Conservation (phyloP, 2,888 invertebrate genomes). For the Cacoxenus indagator region DNA sequence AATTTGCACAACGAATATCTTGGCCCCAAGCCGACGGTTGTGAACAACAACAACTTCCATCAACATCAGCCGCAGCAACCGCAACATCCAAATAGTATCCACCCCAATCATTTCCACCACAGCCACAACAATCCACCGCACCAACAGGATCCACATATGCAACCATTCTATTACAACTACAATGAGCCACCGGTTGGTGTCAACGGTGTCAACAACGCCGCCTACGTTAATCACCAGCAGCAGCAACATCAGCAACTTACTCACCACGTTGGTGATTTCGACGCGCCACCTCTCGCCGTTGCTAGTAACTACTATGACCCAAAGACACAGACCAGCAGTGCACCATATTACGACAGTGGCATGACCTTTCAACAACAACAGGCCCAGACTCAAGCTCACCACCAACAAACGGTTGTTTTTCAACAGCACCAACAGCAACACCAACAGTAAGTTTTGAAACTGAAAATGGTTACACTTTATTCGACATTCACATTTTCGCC, state of each 20-base stretch:
- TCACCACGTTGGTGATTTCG: conserved; percentile 61
- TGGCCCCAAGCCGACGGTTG: conserved; percentile 60
- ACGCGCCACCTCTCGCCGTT: conserved; percentile 60
- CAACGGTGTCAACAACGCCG: conserved; percentile 50
- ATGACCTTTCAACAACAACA: conserved; percentile 59
- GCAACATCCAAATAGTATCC: conserved; percentile 59
- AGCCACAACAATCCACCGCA: conserved; percentile 38
- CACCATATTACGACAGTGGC: conserved; percentile 65
- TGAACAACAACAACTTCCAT: conserved; percentile 46
- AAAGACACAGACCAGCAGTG: conserved; percentile 54
- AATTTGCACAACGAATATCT: conserved; percentile 34
- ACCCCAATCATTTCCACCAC: conserved; percentile 55
- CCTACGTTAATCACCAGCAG: conserved; percentile 57
- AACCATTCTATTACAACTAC: conserved; percentile 66
- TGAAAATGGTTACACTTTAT: too few relatives aligned
- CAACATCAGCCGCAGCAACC: conserved; percentile 43
- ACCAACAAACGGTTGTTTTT: conserved; percentile 47
- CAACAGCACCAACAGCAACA: conserved; percentile 53
- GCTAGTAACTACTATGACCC: conserved; percentile 65
- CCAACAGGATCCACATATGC: conserved; percentile 55
- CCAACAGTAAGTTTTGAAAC: conserved; percentile 48
- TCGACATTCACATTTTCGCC: too few relatives aligned
- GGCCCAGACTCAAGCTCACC: not conserved
- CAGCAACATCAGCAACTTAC: conserved; percentile 34
- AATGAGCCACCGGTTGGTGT: conserved; percentile 40